Percentiles rank a stretch among this genome's conserved stretches.
phyloP scores from a whole-genome alignment of 2,888 invertebrate genomes.

The Portevinia maculata region DNA sequence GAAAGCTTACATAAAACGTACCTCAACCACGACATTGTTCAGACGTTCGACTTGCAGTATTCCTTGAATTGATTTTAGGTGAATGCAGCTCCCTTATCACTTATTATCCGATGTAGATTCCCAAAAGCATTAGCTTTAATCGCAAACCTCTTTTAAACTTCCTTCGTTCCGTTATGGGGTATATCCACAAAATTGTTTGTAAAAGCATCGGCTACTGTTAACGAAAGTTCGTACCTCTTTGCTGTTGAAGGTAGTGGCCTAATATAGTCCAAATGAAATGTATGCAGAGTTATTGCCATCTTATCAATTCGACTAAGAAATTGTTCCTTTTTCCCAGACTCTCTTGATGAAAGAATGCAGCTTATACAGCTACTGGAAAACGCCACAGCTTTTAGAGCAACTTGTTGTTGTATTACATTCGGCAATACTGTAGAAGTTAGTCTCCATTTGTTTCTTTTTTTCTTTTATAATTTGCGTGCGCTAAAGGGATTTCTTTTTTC shows the following conservation, averaged over 20 bases:
- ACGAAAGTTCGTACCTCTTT: neutral
- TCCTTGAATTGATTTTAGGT: constrained; percentile 77
- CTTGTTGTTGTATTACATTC: constrained; percentile 13
- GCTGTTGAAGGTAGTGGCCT: constrained; percentile 7
- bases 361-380: constrained; percentile 11
- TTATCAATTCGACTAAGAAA: constrained; percentile 10
- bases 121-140: constrained; percentile 78
- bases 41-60: too few relatives aligned
- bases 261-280: constrained; percentile 13
- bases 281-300: constrained; percentile 9
- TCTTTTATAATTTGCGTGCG: too few relatives aligned
- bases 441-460: too few relatives aligned
- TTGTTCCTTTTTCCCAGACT: constrained; percentile 5
- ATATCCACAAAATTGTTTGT: neutral
- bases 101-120: constrained; percentile 77
- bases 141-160: constrained; percentile 77
- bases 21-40: too few relatives aligned
- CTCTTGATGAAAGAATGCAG: constrained; percentile 30
- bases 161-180: constrained; percentile 73
- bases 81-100: constrained; percentile 79
- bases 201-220: neutral
- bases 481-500: too few relatives aligned
- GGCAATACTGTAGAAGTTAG: constrained; percentile 6
- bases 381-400: constrained; percentile 5
- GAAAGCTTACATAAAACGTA: too few relatives aligned